Base-by-base conservation (phyloP, 2,888 invertebrate species). In the Tetranychus truncatus region DNA sequence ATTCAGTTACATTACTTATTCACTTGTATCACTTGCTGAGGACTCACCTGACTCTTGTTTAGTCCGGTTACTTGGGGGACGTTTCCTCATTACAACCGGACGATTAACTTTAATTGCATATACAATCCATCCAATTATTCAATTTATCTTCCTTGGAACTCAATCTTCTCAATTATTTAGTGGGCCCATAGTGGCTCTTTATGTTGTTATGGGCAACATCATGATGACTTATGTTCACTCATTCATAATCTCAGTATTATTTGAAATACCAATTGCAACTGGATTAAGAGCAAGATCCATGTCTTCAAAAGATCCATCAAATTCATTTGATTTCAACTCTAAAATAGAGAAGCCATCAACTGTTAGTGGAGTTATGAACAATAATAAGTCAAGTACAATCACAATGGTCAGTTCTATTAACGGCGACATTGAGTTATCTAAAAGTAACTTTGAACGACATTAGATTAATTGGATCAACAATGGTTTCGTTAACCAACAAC, bases 131-230 rank as follows among this genome's bases (percentile, higher is more conserved):
- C 77, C 77, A 9, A 71, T 77, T 34, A 66, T 75, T 11, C 77
- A 77, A 66, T 45, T 75, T 1, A 20, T 77, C 5, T 55, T 76
- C 15, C 65, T 77, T 11, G 72, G 73, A 3, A 74, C 71, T 20
- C 77, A 77, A 72, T 75, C 77, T 45, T 65, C 73, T 34, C 77
- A 77, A 21, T 72, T 77, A 21, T 77, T 73, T 45, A 71, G 74
- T 24, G 67, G 75, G n/a, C 65, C 69, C 8, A 66, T 76, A 55
- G 65, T 77, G n/a, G 73, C 74, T 73, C 76, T 77, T n/a, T 46
- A 46, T 76, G 24, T 34, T 11, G 24, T 66, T n/a, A 66, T n/a
- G 46, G 77, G 77, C 18, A 77, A 77, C 65, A 72, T 76, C 15
- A 69, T 76, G 46, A 46, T 76, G 24, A 76, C 77, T 6, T 77